Base-by-base conservation (phyloP, 2,888 invertebrate species). In the Hypena proboscidalis region DNA sequence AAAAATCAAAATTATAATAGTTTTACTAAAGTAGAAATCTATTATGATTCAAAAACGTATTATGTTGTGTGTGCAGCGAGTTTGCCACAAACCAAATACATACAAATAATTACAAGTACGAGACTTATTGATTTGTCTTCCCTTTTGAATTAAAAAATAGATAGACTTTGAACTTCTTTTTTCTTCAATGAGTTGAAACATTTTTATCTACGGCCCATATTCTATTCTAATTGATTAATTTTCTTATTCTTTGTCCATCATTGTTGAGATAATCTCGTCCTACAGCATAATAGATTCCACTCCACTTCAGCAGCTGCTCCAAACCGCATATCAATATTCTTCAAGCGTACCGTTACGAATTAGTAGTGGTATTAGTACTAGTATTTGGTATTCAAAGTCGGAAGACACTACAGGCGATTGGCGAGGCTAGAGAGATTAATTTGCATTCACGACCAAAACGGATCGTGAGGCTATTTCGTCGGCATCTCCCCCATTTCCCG, bases 381-480 rank as follows among this genome's bases (percentile, higher is more conserved):
- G 68, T 62, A 68, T 71, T 80, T 75, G 65, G 76, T 79, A 79
- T 81, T 75, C 79, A 73, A 57, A 66, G 64, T 72, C 69, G 66
- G 67, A 71, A 76, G 75, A 75, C 70, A 72, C 67, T 61, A 59
- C 67, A 60, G 63, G 53, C 74, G 73, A 75, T 77, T 70, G 70
- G 67, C 60, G 66, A 65, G 56, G 67, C 67, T 64, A 65, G 72
- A 68, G 75, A 81, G 82, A 81, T 86, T 84, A 85, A 86, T 86
- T 87, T 85, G 81, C 86, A 87, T 87, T 85, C 84, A 81, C 77
- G 76, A 77, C 81, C 83, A 72, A 80, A 83, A 83, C 78, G 79
- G 85, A 80, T 83, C 85, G 85, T 80, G 83, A 76, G 76, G 80
- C 82, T 81, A 84, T 86, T 85, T 77, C 81, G 74, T 66, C 74